Conservation (phyloP, 2,888 invertebrate genomes). For the Acleris holmiana region DNA sequence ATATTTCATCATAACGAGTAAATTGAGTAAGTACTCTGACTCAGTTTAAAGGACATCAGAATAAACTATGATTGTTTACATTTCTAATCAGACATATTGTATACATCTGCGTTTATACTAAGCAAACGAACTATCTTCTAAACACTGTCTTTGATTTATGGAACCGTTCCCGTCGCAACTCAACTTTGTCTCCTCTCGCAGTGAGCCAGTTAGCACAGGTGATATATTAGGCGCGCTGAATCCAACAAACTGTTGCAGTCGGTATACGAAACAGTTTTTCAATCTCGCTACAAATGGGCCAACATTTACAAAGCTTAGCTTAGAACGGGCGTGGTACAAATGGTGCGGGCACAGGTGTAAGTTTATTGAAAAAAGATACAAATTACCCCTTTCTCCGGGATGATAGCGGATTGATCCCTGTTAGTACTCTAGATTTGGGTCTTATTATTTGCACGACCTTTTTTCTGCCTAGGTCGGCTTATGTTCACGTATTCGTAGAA, state of each 20-base stretch:
- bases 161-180: conserved; percentile 15
- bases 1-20: too few species aligned
- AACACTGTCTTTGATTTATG: conserved; percentile 1
- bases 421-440: conserved; percentile 40
- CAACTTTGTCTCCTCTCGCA: conserved; percentile 28
- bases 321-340: conserved; percentile 70
- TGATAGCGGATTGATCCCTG: conserved; percentile 66
- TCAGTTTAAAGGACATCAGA: too few species aligned
- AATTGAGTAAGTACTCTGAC: too few species aligned
- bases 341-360: conserved; percentile 75
- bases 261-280: conserved; percentile 74
- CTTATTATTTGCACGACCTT: background rate
- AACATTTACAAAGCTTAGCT: conserved; percentile 80
- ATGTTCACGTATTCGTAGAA: background rate
- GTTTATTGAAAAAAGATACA: conserved; percentile 82
- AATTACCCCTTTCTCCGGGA: conserved; percentile 73
- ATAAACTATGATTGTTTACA: too few species aligned
- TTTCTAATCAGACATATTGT: background rate
- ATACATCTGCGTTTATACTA: background rate
- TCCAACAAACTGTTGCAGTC: conserved; percentile 64
- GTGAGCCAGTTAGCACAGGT: conserved; percentile 25
- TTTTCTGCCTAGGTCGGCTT: background rate
- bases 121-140: background rate
- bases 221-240: conserved; percentile 36
- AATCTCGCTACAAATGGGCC: conserved; percentile 78